Base-by-base conservation (phyloP, 1,140 invertebrate species). In the Dendroctonus ponderosae region DNA sequence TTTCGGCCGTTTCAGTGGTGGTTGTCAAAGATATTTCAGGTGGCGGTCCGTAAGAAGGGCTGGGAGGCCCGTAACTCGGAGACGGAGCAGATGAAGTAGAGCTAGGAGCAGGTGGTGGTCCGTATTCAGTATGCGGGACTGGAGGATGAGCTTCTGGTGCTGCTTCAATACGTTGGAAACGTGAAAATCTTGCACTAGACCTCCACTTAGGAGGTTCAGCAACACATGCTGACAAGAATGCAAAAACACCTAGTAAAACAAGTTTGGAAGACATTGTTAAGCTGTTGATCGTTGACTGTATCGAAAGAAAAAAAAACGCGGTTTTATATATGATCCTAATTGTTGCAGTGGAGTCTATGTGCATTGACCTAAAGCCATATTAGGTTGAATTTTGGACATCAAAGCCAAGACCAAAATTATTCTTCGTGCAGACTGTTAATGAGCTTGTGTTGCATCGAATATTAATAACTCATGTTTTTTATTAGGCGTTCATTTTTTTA, bases 101-200 rank as follows among this genome's bases (percentile, higher is more conserved):
- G 39, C 62, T 65, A 7, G 64, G 64, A 26, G 64, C 56, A 2
- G 57, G 56, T 7, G 64, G 64, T 12, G 64, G 56, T 7, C 64
- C 56, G 48, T 59, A 66, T 14, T 51, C 56, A 8, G 46, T 59
- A 11, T 65, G 64, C 37, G 40, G 64, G n/a, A 60, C 56, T 56
- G 38, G 26, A 39, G 37, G 26, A 5, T 9, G 37, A 9, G 9
- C 9, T 9, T 11, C 9, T 1, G 53, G n/a, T 56, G 37, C 26
- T 40, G 8, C 43, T 48, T 60, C 58, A 5, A 57, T 11, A 14
- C 54, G 38, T 46, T 60, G 58, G 8, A 15, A 12, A 15, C 44
- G 58, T 8, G 41, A 26, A 12, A 48, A 60, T 9, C 51, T 53
- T 53, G 51, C 9, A 12, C 12, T 53, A 9, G 58, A 12, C 9